Evolutionary conservation across 1,140 invertebrate species (phyloP), one percentile per base, ranked within the genome.

Genomic region (Proctacanthus coquilletti): DNA sequence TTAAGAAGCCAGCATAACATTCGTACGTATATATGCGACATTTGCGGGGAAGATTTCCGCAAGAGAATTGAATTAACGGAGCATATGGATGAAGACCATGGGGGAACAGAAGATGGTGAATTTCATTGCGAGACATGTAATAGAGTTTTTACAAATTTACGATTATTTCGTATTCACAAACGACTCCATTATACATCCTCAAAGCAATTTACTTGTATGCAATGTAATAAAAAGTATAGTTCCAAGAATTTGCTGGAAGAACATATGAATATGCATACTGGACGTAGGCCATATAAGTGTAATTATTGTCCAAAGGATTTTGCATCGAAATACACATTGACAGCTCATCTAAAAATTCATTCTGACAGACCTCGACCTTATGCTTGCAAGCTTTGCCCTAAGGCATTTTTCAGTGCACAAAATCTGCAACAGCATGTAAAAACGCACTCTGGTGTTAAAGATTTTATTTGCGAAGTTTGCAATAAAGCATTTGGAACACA

Each of bases 401-500:
- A 85, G 57, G 66, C 73, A 5, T 85, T 85, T 58, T 64, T 83
- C 34, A 80, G 74, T 18, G 68, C 74, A 38, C 78, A 81, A 53
- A 83, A 83, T 62, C 53, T 84, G 0, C 68, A 61, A 23, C 80
- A 82, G 38, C 80, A 84, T 49, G 71, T 77, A 50, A 70, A 72
- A 42, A 81, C 77, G 0, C 79, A 82, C 48, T 66, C 70, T 6
- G 74, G 74, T 0, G 49, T 75, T 18, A 81, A 79, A 42, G 73
- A 79, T 41, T 79, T 70, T 46, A 55, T 77, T n/a, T 84, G 80
- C 48, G 70, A 74, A 40, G 61, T 75, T 18, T 84, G 80, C 45
- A 72, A 77, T 70, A 84, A 83, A 51, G 72, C 74, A 19, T 85
- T 84, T 60, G 73, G 74, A 4, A 78, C 78, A 0, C 66, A 73